Base-by-base conservation (phyloP, 2,113 vertebrate species). In the Nansenia antarctica region DNA sequence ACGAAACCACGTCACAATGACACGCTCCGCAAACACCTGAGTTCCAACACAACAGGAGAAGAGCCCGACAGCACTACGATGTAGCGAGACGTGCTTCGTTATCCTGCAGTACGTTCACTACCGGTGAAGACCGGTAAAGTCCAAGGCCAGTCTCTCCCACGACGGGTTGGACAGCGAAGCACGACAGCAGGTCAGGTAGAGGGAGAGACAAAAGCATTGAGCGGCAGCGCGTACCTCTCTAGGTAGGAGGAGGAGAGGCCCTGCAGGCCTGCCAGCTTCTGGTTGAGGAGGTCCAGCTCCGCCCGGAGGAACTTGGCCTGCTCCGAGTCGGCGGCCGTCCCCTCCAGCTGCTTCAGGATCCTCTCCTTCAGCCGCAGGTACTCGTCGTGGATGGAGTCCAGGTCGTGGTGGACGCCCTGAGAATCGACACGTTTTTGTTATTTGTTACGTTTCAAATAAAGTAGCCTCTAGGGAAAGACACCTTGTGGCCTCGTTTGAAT, bases 181-280 rank as follows among this genome's bases (percentile, higher is more conserved):
- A n/a, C n/a, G n/a, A n/a, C n/a, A n/a, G n/a, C n/a, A n/a, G n/a
- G n/a, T n/a, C n/a, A n/a, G n/a, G n/a, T 47, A 2, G n/a, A n/a
- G 42, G n/a, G 15, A 2, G 18, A 31, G 54, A 9, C 5, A 8
- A 27, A 5, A 18, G 27, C 54, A 18, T 29, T 5, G 8, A 22
- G 32, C 1, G 9, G 12, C 9, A 22, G 20, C 31, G 9, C 11
- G 7, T 88, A 97, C 98, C 96, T 98, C 69, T 97, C 93, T 69
- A 92, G 69, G 82, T 98, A 98, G 65, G 89, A 90, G 29, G 90
- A 79, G 62, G 95, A 94, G 69, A 96, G 95, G 3, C 94, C 91
- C 57, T 95, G 93, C 81, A 98, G 92, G 27, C 89, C 94, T 76
- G 92, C 92, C 73, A 98, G 88, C 79, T 96, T 97, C 69, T 93